Percentiles rank a stretch among this genome's conserved stretches.
Conservation (phyloP, 1,140 invertebrate genomes). For the Camponotus pennsylvanicus region DNA sequence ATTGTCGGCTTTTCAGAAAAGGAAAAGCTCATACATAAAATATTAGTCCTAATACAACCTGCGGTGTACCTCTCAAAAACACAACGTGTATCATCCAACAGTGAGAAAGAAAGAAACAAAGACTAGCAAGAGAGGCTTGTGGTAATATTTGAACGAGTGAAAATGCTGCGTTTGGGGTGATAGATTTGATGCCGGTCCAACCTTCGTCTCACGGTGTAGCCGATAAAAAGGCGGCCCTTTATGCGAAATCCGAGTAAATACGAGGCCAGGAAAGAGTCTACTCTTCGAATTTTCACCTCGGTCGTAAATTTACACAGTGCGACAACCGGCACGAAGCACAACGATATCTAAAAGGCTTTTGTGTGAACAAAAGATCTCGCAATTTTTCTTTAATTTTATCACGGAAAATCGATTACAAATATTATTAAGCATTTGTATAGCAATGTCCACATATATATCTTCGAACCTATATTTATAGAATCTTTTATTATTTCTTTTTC, state of each 20-base stretch:
- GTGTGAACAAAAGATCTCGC: background rate
- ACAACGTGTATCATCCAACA: slow-evolving; percentile 27
- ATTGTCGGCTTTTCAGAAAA: background rate
- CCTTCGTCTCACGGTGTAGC: slow-evolving; percentile 37
- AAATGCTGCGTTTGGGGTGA: slow-evolving; percentile 49
- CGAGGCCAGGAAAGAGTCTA: slow-evolving; percentile 18
- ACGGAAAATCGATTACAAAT: too few species aligned
- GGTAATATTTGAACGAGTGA: slow-evolving; percentile 75
- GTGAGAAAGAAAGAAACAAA: background rate
- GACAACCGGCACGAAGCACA: slow-evolving; percentile 37
- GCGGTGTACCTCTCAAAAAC: slow-evolving; percentile 5
- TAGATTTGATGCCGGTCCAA: slow-evolving; percentile 64
- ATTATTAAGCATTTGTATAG: background rate
- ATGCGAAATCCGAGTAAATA: slow-evolving; percentile 69
- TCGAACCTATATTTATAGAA: background rate
- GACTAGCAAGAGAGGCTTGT: background rate
- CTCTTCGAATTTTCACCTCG: slow-evolving; percentile 40
- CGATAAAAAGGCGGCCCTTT: slow-evolving; percentile 33
- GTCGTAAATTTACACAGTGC: slow-evolving; percentile 64
- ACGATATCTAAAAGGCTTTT: background rate
- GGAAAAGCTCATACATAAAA: background rate
- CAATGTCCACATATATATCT: too few species aligned
- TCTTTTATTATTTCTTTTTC: background rate
- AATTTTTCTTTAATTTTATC: too few species aligned
- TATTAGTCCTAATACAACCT: background rate